Evolutionary conservation across 2,797 vertebrate genomes (phyloP), one percentile per base, ranked within the genome.

Genomic region (Chaetodon trifasciatus): DNA sequence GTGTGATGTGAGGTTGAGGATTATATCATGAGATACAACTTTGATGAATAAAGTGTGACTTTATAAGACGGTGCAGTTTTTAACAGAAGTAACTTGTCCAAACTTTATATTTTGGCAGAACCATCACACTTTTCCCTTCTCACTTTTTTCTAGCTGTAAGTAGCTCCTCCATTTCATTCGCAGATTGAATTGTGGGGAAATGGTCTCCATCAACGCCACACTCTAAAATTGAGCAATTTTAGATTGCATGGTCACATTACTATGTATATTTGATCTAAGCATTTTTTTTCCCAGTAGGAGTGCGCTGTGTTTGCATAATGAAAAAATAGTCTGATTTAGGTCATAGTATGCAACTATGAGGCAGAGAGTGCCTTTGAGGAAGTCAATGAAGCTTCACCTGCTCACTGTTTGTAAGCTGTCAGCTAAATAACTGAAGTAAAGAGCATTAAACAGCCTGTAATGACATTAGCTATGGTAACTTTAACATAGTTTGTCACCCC

Each of bases 381-480:
- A 85, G 70, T 73, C 52, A 75, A 13, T 53, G 71, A 82, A 70
- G 82, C 84, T 62, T 84, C 32, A 87, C 78, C 79, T 86, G 79
- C 60, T 79, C 67, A 52, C 40, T 75, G 42, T 76, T 73, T 83
- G 49, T 67, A 76, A 83, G 55, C 85, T 65, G 78, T 76, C 84
- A 73, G 82, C 80, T 61, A 60, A 77, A 83, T 64, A 76, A 83
- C 55, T 63, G 46, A 64, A 82, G 32, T 66, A 76, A 88, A 82
- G 44, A 73, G 70, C 74, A 56, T 88, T 40, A 83, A 89, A 91
- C 83, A 87, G 86, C 72, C 58, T 81, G 69, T 85, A 87, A 91
- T 86, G 84, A 82, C 84, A 88, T 90, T 84, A 91, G 85, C 70
- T 74, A 84, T 37, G 67, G 71, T 56, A 88, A 91, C 87, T 88